Percentiles rank a stretch among this genome's conserved stretches.
Conservation (phyloP, 64 coral and sea anemone genomes). For the Pocillopora damicornis region DNA sequence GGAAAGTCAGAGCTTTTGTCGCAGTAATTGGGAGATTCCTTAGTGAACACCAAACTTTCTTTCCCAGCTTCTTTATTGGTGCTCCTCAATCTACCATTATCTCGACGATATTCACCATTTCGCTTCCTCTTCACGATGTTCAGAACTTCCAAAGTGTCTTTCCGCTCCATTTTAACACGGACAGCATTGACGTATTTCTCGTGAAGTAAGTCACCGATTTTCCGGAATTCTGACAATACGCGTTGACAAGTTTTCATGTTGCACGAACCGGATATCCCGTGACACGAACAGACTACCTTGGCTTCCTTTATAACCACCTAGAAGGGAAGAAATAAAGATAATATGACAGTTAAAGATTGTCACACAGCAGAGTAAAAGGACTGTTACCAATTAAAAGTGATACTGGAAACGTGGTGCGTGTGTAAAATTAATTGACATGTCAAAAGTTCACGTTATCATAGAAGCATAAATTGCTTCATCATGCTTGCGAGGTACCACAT, state of each 20-base stretch:
- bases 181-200: slow-evolving; percentile 72
- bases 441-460: too few species aligned
- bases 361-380: too few species aligned
- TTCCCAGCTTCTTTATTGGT: not conserved
- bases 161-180: slow-evolving; percentile 40
- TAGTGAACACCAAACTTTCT: slow-evolving; percentile 55
- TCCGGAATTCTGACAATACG: slow-evolving; percentile 30
- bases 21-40: slow-evolving; percentile 75
- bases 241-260: slow-evolving; percentile 61
- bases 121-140: slow-evolving; percentile 9
- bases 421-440: too few species aligned
- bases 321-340: not conserved
- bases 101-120: not conserved
- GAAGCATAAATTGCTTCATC: too few species aligned
- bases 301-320: slow-evolving; percentile 40
- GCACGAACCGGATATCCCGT: slow-evolving; percentile 78
- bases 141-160: not conserved
- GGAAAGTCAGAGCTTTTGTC: slow-evolving; percentile 26
- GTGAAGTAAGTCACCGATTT: slow-evolving; percentile 60
- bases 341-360: not conserved
- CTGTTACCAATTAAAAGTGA: not conserved
- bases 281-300: slow-evolving; percentile 68
- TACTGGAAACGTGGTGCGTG: not conserved
- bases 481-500: too few species aligned
- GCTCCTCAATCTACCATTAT: not conserved